Conservation (phyloP, 2,888 invertebrate species). For the Luffia ferchaultella region DNA sequence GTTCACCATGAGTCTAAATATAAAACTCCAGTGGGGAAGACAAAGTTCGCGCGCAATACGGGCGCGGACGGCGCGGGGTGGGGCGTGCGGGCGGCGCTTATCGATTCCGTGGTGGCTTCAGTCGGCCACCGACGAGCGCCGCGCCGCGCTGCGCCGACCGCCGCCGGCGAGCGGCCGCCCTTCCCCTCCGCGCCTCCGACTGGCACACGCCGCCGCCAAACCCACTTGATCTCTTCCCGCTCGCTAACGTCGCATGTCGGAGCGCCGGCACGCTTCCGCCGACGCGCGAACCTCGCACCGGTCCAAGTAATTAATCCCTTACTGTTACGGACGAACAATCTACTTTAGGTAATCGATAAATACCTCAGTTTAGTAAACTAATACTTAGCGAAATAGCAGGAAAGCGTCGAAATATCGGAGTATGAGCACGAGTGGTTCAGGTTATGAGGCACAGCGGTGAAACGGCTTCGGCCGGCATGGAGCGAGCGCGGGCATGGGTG, state of each 20-base stretch:
- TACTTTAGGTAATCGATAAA: too few species aligned
- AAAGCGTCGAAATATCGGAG: background rate
- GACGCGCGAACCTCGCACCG: constrained; percentile 48
- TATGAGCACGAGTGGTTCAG: background rate
- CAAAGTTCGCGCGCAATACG: constrained; percentile 66
- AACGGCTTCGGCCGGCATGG: too few species aligned
- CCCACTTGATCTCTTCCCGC: constrained; percentile 62
- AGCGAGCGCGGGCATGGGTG: constrained; percentile 6
- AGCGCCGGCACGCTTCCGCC: constrained; percentile 3
- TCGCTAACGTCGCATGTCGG: constrained; percentile 49
- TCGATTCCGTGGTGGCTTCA: constrained; percentile 61
- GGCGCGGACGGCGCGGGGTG: constrained; percentile 41
- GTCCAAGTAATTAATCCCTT: background rate
- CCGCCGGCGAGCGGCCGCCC: constrained; percentile 40
- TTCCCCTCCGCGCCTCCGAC: constrained; percentile 29
- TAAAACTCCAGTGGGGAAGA: constrained; percentile 62
- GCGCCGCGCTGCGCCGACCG: constrained; percentile 59
- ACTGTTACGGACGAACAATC: background rate
- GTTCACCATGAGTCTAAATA: constrained; percentile 64
- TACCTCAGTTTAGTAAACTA: too few species aligned
- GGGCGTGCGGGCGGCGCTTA: constrained; percentile 26
- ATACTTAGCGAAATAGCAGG: background rate
- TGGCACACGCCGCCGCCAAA: constrained; percentile 54
- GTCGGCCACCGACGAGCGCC: constrained; percentile 64
- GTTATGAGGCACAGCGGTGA: background rate